Evolutionary conservation across 2,797 vertebrate species (phyloP), one percentile per base, ranked within the genome.

Genomic region (Sardinella longiceps): DNA sequence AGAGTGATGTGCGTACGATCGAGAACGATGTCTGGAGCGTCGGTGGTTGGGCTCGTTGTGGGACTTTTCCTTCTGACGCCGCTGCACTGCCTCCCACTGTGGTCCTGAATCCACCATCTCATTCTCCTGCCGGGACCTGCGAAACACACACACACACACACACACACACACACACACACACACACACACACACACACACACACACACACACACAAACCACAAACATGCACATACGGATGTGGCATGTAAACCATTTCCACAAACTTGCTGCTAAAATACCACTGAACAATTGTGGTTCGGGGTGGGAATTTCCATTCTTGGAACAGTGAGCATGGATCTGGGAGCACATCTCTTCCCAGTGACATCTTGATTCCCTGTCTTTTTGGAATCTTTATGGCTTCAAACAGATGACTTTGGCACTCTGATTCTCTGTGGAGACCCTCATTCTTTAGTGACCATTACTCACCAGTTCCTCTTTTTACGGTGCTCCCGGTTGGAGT

Each of bases 391-490:
- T 77, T 77, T 77, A 77, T 23, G 70, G 15, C 37, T 37, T 10
- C 33, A 37, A 39, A 20, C 33, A 7, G 70, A 77, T 18, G 33
- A 18, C 70, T 37, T 15, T 20, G 10, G 70, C 33, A 37, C 30
- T 5, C 43, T 45, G 43, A 1, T 77, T 18, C 43, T 77, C 70
- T 77, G 46, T 11, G 70, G 7, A 43, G 33, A 5, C 37, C 66
- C 33, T 37, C 33, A 39, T 39, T 74, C 30, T 39, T 1, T 15
- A 14, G 33, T 5, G 70, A 5, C 70, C 70, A 43, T 39, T 14
- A 77, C 46, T 91, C 90, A 97, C 97, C 95, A 95, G 87, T 96
- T 96, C 88, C 95, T 95, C 90, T 95, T 97, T 91, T 96, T 97
- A 86, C 95, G 92, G 86, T 95, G 94, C 18, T 97, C 96, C 74